Evolutionary conservation across 2,113 vertebrate genomes (phyloP).

Genomic region (Aegypius monachus): DNA sequence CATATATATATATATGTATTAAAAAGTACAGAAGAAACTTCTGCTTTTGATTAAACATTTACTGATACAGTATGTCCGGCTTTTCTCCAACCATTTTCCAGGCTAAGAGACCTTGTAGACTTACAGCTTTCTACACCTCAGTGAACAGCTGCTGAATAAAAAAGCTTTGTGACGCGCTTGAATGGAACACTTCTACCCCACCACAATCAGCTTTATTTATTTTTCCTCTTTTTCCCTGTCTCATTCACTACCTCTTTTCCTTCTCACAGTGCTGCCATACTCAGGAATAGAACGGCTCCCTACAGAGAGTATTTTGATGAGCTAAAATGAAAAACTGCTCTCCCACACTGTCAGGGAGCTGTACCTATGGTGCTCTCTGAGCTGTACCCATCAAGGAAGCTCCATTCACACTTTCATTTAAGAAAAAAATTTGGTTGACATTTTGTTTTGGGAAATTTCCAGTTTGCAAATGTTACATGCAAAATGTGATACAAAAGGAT

Average conservation of each 20-base stretch:
- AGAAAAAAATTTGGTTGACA: neutral
- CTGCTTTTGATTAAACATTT: slow-evolving; percentile 42
- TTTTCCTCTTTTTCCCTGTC: neutral
- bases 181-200: neutral
- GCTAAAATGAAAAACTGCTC: slow-evolving; percentile 12
- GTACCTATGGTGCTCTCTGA: neutral
- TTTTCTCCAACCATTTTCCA: slow-evolving; percentile 5
- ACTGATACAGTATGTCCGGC: neutral
- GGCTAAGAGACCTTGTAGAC: slow-evolving; percentile 9
- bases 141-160: slow-evolving; percentile 63
- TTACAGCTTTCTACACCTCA: slow-evolving; percentile 41
- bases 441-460: neutral
- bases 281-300: slow-evolving; percentile 10
- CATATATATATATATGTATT: neutral
- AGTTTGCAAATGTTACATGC: neutral
- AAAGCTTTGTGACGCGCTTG: neutral
- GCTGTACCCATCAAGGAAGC: slow-evolving; percentile 11
- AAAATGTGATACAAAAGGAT: neutral
- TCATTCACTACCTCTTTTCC: slow-evolving; percentile 12
- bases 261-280: slow-evolving; percentile 12
- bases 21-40: slow-evolving; percentile 32
- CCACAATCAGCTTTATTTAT: slow-evolving; percentile 15
- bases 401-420: neutral
- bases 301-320: neutral
- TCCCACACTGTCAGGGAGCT: neutral